Conservation (phyloP, 2,797 vertebrate species). For the Orestias chungarensis region DNA sequence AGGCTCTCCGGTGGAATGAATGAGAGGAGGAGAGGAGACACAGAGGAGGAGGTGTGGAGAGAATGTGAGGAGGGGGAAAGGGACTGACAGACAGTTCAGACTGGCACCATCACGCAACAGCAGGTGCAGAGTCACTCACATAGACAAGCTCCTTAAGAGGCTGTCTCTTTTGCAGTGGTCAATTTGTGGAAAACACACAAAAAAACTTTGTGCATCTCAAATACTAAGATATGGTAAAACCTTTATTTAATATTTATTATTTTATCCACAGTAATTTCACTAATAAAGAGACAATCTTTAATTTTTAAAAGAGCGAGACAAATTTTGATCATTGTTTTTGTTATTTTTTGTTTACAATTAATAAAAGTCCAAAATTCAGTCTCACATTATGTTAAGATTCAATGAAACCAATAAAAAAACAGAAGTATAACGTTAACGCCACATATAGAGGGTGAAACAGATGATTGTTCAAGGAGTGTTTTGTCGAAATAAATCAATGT, state of each 20-base stretch:
- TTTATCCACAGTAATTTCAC: neutral
- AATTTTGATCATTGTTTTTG: neutral
- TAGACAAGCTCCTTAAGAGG: neutral
- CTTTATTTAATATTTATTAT: no score
- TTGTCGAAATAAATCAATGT: neutral
- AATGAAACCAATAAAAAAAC: neutral
- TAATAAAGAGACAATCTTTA: neutral
- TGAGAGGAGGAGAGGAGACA: slow-evolving; percentile 33
- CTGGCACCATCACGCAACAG: slow-evolving; percentile 35
- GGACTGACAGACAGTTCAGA: slow-evolving; percentile 30
- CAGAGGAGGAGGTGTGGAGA: slow-evolving; percentile 9
- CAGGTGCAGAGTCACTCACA: neutral
- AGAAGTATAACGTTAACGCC: no score
- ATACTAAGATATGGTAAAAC: neutral
- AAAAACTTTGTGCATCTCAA: neutral
- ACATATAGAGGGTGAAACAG: neutral
- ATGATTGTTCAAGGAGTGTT: neutral
- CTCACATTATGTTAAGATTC: neutral
- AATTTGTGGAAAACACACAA: neutral
- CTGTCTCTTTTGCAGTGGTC: neutral
- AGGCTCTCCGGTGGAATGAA: slow-evolving; percentile 31
- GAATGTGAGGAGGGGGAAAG: neutral
- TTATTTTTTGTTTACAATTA: neutral
- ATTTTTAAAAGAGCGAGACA: neutral
- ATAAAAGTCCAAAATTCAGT: neutral